Conservation (phyloP, 2,113 vertebrate species). For the Caranx melampygus region DNA sequence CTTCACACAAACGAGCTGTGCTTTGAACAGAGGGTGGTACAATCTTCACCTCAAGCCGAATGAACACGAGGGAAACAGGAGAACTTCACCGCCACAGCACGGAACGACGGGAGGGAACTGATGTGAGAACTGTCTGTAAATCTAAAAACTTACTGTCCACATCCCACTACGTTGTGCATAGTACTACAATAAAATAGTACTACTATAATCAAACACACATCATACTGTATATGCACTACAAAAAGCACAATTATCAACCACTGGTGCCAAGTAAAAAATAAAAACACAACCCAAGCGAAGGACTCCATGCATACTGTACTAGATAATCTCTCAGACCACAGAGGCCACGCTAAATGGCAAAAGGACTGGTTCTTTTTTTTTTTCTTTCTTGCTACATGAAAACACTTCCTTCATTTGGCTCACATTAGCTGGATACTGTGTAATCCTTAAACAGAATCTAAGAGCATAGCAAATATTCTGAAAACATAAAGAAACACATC, state of each 20-base stretch:
- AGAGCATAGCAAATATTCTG: constrained; percentile 53
- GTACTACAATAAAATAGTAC: constrained; percentile 16
- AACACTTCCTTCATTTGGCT: constrained; percentile 82
- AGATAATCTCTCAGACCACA: constrained; percentile 68
- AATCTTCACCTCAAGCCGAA: constrained; percentile 44
- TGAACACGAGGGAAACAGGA: constrained; percentile 15
- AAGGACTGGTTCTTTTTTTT: constrained; percentile 56
- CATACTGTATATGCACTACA: constrained; percentile 46
- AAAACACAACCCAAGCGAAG: constrained; percentile 56
- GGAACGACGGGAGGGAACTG: constrained; percentile 21
- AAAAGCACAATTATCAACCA: constrained; percentile 57
- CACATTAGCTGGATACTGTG: constrained; percentile 73
- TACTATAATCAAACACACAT: constrained; percentile 36
- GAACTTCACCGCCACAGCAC: constrained; percentile 23
- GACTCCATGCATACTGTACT: constrained; percentile 64
- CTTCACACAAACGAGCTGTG: constrained; percentile 39
- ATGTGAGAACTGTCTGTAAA: constrained; percentile 22
- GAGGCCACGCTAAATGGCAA: constrained; percentile 60
- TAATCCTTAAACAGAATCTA: constrained; percentile 67
- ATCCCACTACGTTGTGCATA: constrained; percentile 58
- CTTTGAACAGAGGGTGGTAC: constrained; percentile 45
- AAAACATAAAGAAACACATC: constrained; percentile 44
- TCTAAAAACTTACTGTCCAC: constrained; percentile 32
- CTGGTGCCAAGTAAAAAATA: constrained; percentile 44
- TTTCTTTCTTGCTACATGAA: constrained; percentile 77